A percentile compares a stretch with the other conserved stretches of the same genome.
phyloP scores from a whole-genome alignment of 2,888 invertebrate genomes.

The Unio pictorum region DNA sequence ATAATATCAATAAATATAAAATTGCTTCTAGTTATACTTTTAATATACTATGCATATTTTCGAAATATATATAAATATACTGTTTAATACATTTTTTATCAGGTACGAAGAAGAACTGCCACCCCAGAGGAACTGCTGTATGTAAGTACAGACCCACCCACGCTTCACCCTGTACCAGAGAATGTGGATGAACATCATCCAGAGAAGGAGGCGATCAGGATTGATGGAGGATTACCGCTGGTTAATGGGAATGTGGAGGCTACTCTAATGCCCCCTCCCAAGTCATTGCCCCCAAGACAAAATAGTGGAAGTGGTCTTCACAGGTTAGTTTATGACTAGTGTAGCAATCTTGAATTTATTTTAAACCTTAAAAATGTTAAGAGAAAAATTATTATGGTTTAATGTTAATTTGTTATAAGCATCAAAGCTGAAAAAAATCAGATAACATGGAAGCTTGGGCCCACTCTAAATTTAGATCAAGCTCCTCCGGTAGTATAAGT shows the following conservation, averaged over 20 bases:
- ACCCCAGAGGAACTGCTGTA: constrained; percentile 81
- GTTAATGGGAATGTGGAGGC: constrained; percentile 27
- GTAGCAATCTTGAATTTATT: neutral
- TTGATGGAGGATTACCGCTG: constrained; percentile 4
- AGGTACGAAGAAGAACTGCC: constrained; percentile 66
- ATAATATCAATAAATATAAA: too few relatives aligned
- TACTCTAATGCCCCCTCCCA: constrained; percentile 53
- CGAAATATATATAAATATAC: too few relatives aligned
- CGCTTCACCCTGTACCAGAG: constrained; percentile 44
- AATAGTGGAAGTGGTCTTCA: constrained; percentile 11
- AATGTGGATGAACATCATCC: constrained; percentile 41
- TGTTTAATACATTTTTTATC: constrained; percentile 1
- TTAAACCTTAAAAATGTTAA: too few relatives aligned
- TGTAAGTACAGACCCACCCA: constrained; percentile 27
- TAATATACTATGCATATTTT: too few relatives aligned
- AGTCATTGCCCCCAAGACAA: constrained; percentile 28
- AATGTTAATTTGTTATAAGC: too few relatives aligned
- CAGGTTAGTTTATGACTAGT: too few relatives aligned
- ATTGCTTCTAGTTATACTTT: too few relatives aligned
- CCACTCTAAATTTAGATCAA: too few relatives aligned
- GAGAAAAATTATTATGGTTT: too few relatives aligned
- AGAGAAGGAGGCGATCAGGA: neutral
- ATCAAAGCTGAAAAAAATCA: too few relatives aligned
- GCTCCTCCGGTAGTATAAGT: too few relatives aligned
- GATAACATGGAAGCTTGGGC: too few relatives aligned